Evolutionary conservation across 2,888 invertebrate species (phyloP).

Genomic region (Cantharis flavilabris): DNA sequence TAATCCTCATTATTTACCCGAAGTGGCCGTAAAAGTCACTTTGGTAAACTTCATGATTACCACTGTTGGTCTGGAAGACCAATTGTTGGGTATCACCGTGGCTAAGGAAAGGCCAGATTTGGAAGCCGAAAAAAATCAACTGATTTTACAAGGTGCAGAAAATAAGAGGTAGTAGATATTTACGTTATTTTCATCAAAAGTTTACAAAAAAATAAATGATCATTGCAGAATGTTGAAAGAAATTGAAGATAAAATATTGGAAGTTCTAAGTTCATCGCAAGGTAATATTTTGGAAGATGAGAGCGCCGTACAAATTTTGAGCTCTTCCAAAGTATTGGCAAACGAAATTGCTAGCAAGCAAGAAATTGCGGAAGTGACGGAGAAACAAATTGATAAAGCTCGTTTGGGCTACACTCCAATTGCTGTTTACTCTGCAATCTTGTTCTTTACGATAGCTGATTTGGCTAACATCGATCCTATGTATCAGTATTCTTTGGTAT

Average conservation of each 20-base stretch:
- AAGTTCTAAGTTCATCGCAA: constrained; percentile 71
- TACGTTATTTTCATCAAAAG: too few relatives aligned
- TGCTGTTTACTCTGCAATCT: constrained; percentile 83
- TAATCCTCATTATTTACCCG: constrained; percentile 93
- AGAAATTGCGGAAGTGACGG: constrained; percentile 85
- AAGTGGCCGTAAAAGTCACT: constrained; percentile 89
- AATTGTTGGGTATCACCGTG: constrained; percentile 86
- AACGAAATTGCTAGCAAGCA: constrained; percentile 93
- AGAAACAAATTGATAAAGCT: constrained; percentile 84
- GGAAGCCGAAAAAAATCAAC: constrained; percentile 85
- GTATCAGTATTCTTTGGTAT: constrained; percentile 94
- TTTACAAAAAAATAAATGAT: too few relatives aligned
- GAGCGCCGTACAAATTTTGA: constrained; percentile 84
- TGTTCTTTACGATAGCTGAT: constrained; percentile 92
- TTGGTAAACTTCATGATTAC: constrained; percentile 93
- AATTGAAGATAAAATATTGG: constrained; percentile 89
- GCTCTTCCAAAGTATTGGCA: constrained; percentile 86
- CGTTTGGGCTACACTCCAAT: constrained; percentile 88
- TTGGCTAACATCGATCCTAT: constrained; percentile 93
- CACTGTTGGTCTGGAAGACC: constrained; percentile 84
- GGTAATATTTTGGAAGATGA: constrained; percentile 90
- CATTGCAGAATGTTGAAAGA: constrained; percentile 72
- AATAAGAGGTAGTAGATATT: constrained; percentile 62
- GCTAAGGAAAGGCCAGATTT: constrained; percentile 90
- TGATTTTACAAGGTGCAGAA: constrained; percentile 87